Evolutionary conservation across 2,797 vertebrate genomes (phyloP).

Genomic region (Vireo griseus): DNA sequence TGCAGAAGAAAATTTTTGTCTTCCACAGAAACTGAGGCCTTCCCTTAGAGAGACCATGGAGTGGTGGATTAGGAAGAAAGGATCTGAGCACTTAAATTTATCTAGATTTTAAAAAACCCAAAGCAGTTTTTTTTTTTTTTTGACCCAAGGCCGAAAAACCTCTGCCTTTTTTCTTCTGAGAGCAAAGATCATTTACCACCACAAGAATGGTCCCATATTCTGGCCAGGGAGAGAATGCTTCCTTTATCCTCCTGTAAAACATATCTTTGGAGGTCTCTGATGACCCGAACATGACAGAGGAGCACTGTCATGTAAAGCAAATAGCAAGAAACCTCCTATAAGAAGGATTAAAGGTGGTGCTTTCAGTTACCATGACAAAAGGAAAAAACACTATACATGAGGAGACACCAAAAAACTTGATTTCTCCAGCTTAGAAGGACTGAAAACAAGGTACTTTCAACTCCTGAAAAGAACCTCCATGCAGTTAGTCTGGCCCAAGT

Average conservation of each 20-base stretch:
- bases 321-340: background rate
- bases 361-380: background rate
- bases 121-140: too few relatives aligned
- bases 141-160: background rate
- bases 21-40: background rate
- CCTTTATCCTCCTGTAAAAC: background rate
- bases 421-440: background rate
- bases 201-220: background rate
- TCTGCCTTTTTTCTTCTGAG: background rate
- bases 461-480: background rate
- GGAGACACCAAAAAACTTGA: background rate
- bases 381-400: background rate
- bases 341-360: background rate
- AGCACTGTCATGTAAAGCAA: background rate
- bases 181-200: background rate
- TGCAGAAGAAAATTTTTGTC: background rate
- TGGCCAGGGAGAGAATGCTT: background rate
- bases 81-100: background rate
- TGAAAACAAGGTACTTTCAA: background rate
- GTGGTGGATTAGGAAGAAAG: background rate
- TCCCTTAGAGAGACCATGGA: background rate
- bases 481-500: background rate
- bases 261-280: background rate
- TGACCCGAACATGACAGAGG: background rate
- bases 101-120: background rate